A percentile compares a stretch with the other conserved stretches of the same genome.
These are phyloP conservation scores for Pholis gunnellus DNA, from an alignment of 2,113 vertebrate genomes.

Conservation along the genomic window DNA sequence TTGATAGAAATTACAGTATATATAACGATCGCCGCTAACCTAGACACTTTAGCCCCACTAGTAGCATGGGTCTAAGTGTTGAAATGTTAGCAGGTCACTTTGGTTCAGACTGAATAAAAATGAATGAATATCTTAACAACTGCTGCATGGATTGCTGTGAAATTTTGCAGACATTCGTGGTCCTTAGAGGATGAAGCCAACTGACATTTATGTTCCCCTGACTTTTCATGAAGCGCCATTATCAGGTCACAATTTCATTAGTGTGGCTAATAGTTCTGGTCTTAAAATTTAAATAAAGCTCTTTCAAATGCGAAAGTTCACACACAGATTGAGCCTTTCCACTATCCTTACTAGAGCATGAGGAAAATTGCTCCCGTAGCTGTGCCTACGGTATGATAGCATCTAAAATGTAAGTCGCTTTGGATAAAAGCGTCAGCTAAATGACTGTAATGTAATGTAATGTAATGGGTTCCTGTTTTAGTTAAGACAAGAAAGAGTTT, in stretches of 20 bases:
- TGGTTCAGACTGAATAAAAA: background rate
- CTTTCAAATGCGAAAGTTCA: background rate
- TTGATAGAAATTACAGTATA: constrained; percentile 16
- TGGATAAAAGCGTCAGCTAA: too few species aligned
- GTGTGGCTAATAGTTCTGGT: background rate
- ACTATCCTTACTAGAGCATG: background rate
- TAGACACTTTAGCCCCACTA: background rate
- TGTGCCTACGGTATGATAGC: too few species aligned
- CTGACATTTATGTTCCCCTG: background rate
- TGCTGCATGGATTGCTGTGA: background rate
- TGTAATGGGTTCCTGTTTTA: background rate
- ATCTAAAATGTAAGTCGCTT: too few species aligned
- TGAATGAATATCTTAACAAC: background rate
- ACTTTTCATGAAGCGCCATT: background rate
- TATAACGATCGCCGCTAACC: background rate
- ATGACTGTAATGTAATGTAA: too few species aligned
- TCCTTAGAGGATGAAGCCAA: background rate
- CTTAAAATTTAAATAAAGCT: background rate
- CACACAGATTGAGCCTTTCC: constrained; percentile 1
- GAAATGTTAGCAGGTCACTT: background rate
- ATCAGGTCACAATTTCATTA: background rate
- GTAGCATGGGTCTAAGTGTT: background rate
- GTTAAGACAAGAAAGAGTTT: constrained; percentile 12
- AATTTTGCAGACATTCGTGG: background rate
- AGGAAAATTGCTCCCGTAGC: too few species aligned